Percentiles rank a stretch among this genome's conserved stretches.
Evolutionary conservation across 2,888 invertebrate species (phyloP).

Genomic region (Bombylius major): DNA sequence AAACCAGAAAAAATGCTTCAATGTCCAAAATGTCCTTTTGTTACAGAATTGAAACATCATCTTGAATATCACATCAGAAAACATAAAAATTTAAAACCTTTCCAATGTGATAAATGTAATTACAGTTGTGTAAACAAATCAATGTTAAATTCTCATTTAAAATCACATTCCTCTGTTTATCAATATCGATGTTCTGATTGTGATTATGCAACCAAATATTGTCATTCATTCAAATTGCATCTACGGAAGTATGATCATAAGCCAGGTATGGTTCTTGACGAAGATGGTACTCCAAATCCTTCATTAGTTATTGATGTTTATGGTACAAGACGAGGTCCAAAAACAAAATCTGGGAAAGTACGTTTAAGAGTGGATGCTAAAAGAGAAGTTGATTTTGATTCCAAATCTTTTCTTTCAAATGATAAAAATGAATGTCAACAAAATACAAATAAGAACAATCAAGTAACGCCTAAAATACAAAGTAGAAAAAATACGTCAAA

Average conservation of each 20-base stretch:
- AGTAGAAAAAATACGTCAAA: conserved; percentile 2
- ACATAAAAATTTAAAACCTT: conserved; percentile 91
- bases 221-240: conserved; percentile 92
- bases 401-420: not conserved
- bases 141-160: conserved; percentile 96
- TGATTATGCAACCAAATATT: conserved; percentile 94
- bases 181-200: conserved; percentile 90
- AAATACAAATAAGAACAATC: not conserved
- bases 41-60: conserved; percentile 98
- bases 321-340: conserved; percentile 79
- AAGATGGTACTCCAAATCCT: conserved; percentile 81
- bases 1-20: conserved; percentile 81
- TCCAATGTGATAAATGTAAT: conserved; percentile 78
- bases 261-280: conserved; percentile 79
- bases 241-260: conserved; percentile 82
- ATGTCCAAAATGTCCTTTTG: conserved; percentile 90
- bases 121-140: conserved; percentile 96
- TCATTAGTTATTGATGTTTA: conserved; percentile 81
- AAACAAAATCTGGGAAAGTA: conserved; percentile 38
- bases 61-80: conserved; percentile 93
- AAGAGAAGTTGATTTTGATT: not conserved
- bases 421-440: not conserved
- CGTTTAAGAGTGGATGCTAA: not conserved
- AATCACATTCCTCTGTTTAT: conserved; percentile 86
- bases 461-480: not conserved